Base-by-base conservation (phyloP, 2,888 invertebrate species). In the Parasteatoda lunata region DNA sequence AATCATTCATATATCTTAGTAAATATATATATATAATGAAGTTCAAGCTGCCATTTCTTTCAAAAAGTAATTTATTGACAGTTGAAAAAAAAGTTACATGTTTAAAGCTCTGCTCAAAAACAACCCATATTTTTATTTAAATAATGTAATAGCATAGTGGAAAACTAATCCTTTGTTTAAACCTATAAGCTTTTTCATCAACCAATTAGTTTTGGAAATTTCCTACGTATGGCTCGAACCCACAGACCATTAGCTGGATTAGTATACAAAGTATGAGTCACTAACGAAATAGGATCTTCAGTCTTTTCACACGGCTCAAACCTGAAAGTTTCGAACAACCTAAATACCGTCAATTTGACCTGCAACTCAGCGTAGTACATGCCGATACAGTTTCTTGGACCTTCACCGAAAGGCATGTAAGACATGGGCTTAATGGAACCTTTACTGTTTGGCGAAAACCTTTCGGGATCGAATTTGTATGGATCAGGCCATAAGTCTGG, bases 401-500 rank as follows among this genome's bases (percentile, higher is more conserved):
- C 88, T 4, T 79, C 51, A 30, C 89, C 89, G 73, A 89, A 89
- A 0, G 89, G 80, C 45, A 88, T 51, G 79, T 78, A 89, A 4
- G 89, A 45, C 5, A 68, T 65, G 3, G 77, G n/a, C 49, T 78
- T 52, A 6, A 72, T 79, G 13, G 89, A 71, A 4, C 65, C 69
- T 68, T 59, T 76, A 30, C 87, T 75, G 13, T 87, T 72, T 8
- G 84, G 59, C 15, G 78, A 52, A 49, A 89, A 90, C 77, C 90
- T 77, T 9, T 90, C 88, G 0, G 90, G 90, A 49, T 90, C 88
- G 66, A 90, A 90, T 30, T 84, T 77, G 13, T 88, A 86, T 52
- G 90, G 89, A 8, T 90, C 89, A 4, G 89, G 89, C 90, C 90
- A 90, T 11, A 88, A 71, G 4, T 88, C 76, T 2, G 89, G 89